Conservation (phyloP, 2,888 invertebrate genomes). For the Tipula vernalis region DNA sequence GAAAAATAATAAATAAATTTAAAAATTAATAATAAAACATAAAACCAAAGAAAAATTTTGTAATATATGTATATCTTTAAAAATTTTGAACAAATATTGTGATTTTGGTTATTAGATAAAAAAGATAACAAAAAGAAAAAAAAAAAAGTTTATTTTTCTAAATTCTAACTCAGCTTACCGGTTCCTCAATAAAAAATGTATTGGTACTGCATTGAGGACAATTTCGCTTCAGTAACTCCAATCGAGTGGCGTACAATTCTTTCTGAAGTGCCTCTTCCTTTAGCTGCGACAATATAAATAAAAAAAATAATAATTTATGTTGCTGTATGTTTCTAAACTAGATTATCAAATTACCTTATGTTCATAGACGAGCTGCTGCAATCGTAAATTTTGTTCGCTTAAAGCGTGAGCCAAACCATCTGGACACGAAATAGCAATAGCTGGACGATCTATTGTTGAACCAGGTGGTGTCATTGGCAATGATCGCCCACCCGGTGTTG, state of each 20-base stretch:
- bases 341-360: constrained; percentile 48
- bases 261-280: constrained; percentile 64
- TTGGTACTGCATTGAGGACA: constrained; percentile 51
- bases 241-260: constrained; percentile 64
- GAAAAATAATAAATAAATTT: not conserved
- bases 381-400: constrained; percentile 40
- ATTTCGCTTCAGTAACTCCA: constrained; percentile 47
- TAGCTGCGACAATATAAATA: constrained; percentile 37
- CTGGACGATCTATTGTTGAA: constrained; percentile 30
- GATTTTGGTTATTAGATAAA: not conserved
- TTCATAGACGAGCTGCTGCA: constrained; percentile 70
- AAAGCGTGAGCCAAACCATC: constrained; percentile 35
- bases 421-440: constrained; percentile 31
- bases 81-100: constrained; percentile 11
- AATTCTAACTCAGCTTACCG: constrained; percentile 26
- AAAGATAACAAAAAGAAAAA: constrained; percentile 10
- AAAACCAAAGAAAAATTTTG: not conserved
- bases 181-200: constrained; percentile 33
- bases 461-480: constrained; percentile 42
- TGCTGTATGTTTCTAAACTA: not conserved
- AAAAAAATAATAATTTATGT: not conserved
- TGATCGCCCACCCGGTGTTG: constrained; percentile 28
- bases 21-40: not conserved
- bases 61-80: not conserved
- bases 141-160: not conserved